These are phyloP conservation scores for Melanotaenia pygmaea DNA, from an alignment of 2,797 vertebrate genomes.

Conservation along the genomic window DNA sequence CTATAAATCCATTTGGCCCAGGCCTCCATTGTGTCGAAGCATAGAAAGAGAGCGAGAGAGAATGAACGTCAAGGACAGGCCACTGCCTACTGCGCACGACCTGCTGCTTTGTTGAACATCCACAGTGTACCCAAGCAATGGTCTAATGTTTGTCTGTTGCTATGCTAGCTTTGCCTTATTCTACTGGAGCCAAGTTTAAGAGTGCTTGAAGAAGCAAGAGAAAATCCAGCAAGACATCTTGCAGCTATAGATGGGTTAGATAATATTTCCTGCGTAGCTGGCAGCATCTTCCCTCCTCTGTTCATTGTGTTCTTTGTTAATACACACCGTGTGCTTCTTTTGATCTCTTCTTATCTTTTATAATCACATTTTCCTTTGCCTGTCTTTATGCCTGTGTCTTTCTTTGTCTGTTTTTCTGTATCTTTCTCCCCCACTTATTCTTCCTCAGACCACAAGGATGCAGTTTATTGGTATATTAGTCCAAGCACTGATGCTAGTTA, in stretches of 20 bases:
- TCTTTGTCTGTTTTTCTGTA: neutral
- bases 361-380: slow-evolving; percentile 38
- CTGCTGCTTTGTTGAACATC: slow-evolving; percentile 37
- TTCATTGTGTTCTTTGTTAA: slow-evolving; percentile 58
- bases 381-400: slow-evolving; percentile 37
- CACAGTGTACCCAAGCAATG: slow-evolving; percentile 12
- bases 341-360: slow-evolving; percentile 57
- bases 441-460: slow-evolving; percentile 35
- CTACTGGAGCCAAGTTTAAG: neutral
- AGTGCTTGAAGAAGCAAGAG: slow-evolving; percentile 37
- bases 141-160: slow-evolving; percentile 27
- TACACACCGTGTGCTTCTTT: slow-evolving; percentile 54
- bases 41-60: slow-evolving; percentile 27
- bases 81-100: slow-evolving; percentile 27
- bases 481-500: slow-evolving; percentile 52
- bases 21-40: slow-evolving; percentile 57
- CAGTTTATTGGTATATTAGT: slow-evolving; percentile 61
- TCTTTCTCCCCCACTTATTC: slow-evolving; percentile 26
- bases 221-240: slow-evolving; percentile 20
- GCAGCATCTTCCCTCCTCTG: slow-evolving; percentile 29
- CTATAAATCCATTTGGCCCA: slow-evolving; percentile 70
- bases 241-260: slow-evolving; percentile 16
- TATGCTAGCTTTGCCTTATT: slow-evolving; percentile 12
- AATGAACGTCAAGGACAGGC: slow-evolving; percentile 66
- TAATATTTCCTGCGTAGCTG: slow-evolving; percentile 20